These are phyloP conservation scores for Helleia helle DNA, from an alignment of 2,888 invertebrate species.

Conservation along the genomic window DNA sequence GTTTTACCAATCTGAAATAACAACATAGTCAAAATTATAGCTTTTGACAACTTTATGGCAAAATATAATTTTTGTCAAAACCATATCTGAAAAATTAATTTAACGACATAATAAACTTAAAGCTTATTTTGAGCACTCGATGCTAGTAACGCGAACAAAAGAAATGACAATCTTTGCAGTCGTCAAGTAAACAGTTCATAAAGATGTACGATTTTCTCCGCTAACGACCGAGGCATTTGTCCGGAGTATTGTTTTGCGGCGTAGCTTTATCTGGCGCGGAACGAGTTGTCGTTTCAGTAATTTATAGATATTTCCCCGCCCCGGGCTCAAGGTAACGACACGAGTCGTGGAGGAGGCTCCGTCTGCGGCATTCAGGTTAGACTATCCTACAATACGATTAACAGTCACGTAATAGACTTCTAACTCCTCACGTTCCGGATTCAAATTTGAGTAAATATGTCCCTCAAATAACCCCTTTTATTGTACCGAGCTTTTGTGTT, in stretches of 20 bases:
- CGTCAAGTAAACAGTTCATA: slow-evolving; percentile 56
- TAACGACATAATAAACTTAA: slow-evolving; percentile 6
- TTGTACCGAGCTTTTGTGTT: slow-evolving; percentile 45
- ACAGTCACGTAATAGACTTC: slow-evolving; percentile 60
- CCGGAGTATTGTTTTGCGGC: slow-evolving; percentile 65
- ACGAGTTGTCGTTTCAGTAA: slow-evolving; percentile 68
- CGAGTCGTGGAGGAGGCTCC: slow-evolving; percentile 39
- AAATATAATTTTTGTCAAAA: background rate
- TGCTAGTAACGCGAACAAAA: slow-evolving; percentile 8
- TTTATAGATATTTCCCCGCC: slow-evolving; percentile 67
- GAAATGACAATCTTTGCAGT: slow-evolving; percentile 32
- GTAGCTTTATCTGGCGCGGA: slow-evolving; percentile 66
- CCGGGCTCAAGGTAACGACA: slow-evolving; percentile 51
- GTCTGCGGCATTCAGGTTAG: slow-evolving; percentile 29
- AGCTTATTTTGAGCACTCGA: slow-evolving; percentile 1
- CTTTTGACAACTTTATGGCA: slow-evolving; percentile 1
- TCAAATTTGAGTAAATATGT: slow-evolving; percentile 63
- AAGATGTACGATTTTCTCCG: slow-evolving; percentile 54
- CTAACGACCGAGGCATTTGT: slow-evolving; percentile 60
- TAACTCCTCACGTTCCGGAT: slow-evolving; percentile 55
- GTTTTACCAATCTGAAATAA: slow-evolving; percentile 3
- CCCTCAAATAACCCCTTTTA: slow-evolving; percentile 36
- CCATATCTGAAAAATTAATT: slow-evolving; percentile 5
- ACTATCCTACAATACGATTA: slow-evolving; percentile 49
- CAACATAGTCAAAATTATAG: slow-evolving; percentile 3